These are phyloP conservation scores for Nomada ferruginata DNA, from an alignment of 2,888 invertebrate species.

Conservation along the genomic window DNA sequence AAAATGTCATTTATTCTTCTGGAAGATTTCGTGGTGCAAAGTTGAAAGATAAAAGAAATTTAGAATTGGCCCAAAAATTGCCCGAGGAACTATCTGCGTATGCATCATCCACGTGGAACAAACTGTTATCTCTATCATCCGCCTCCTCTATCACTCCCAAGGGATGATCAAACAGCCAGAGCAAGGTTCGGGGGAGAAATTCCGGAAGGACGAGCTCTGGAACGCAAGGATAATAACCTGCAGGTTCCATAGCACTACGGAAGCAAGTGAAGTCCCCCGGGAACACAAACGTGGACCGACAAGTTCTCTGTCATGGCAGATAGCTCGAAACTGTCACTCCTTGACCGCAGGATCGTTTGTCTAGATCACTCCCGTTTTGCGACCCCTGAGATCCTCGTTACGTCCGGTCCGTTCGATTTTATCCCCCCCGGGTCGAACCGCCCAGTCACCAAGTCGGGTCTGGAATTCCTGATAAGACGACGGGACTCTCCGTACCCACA, in stretches of 20 bases:
- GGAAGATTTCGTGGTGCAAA: neutral
- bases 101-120: neutral
- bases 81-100: neutral
- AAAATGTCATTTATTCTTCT: too few species aligned
- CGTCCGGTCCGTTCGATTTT: constrained; percentile 56
- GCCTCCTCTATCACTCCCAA: neutral
- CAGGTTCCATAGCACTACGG: constrained; percentile 48
- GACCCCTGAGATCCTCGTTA: constrained; percentile 65
- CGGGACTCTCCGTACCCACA: constrained; percentile 1
- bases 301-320: constrained; percentile 75
- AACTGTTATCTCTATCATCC: neutral
- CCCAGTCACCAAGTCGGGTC: constrained; percentile 37
- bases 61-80: neutral
- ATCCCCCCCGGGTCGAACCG: constrained; percentile 48
- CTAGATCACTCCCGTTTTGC: constrained; percentile 77
- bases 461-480: constrained; percentile 58
- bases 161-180: constrained; percentile 39
- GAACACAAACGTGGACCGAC: constrained; percentile 56
- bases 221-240: constrained; percentile 68
- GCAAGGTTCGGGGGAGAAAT: constrained; percentile 60
- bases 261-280: constrained; percentile 57
- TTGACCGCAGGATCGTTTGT: constrained; percentile 81
- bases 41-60: neutral
- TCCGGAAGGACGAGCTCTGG: constrained; percentile 57
- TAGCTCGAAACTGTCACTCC: constrained; percentile 80